Evolutionary conservation across 2,888 invertebrate genomes (phyloP).

Genomic region (Cheilosia vernalis): DNA sequence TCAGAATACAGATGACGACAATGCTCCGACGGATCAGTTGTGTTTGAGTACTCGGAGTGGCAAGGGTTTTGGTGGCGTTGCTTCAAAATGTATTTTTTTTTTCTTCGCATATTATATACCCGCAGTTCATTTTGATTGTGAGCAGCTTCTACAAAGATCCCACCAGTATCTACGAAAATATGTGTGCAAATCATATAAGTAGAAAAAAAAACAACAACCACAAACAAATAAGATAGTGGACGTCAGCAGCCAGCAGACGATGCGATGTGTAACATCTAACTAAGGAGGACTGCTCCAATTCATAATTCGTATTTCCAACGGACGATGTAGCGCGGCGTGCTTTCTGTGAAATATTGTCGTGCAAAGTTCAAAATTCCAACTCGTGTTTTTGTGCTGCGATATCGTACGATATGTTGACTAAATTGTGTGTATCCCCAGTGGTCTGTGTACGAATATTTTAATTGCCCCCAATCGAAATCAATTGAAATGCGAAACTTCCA

Average conservation of each 20-base stretch:
- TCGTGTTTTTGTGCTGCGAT: conserved; percentile 1
- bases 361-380: conserved; percentile 41
- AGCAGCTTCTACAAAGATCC: conserved; percentile 2
- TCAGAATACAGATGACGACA: conserved; percentile 68
- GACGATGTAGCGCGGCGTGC: conserved; percentile 18
- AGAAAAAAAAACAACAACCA: neutral
- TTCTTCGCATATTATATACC: neutral
- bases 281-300: neutral
- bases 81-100: neutral
- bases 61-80: conserved; percentile 39
- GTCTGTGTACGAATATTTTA: conserved; percentile 74
- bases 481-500: conserved; percentile 75
- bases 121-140: neutral
- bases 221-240: neutral
- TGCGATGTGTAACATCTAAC: neutral
- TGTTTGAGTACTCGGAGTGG: conserved; percentile 59
- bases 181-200: conserved; percentile 33
- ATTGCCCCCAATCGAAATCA: conserved; percentile 80
- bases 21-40: conserved; percentile 72
- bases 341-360: conserved; percentile 24
- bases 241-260: conserved; percentile 19
- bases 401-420: conserved; percentile 4
- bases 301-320: conserved; percentile 4
- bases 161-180: conserved; percentile 15
- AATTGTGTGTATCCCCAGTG: neutral